Percentiles rank a stretch among this genome's conserved stretches.
Conservation (phyloP, 2,888 invertebrate species). For the Hemaris fuciformis region DNA sequence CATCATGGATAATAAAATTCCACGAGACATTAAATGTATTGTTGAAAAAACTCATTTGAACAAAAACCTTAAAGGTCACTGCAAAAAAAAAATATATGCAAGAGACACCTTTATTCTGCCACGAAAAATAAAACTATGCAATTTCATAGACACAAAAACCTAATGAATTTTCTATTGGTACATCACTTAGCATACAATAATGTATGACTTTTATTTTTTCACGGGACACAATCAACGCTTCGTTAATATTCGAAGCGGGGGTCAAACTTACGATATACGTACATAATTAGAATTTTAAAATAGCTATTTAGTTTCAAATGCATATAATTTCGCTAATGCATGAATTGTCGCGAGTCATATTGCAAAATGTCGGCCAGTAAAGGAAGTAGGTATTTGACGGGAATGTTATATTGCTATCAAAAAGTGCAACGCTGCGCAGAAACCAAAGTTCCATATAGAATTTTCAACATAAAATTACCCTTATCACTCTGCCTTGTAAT, state of each 20-base stretch:
- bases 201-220: conserved; percentile 10
- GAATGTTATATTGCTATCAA: background rate
- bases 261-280: background rate
- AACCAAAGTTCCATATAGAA: no score
- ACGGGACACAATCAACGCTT: background rate
- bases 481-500: background rate
- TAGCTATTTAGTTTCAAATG: background rate
- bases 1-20: background rate
- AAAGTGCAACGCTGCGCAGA: no score
- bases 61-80: background rate
- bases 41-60: background rate
- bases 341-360: background rate
- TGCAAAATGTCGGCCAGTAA: background rate
- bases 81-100: background rate
- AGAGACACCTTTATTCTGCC: background rate
- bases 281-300: background rate
- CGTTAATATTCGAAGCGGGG: background rate
- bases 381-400: background rate
- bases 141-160: no score
- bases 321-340: background rate
- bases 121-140: background rate
- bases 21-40: no score
- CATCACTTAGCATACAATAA: conserved; percentile 11
- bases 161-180: background rate
- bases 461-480: background rate